Evolutionary conservation across 2,888 invertebrate genomes (phyloP).

Genomic region (Amphipyra tragopoginis): DNA sequence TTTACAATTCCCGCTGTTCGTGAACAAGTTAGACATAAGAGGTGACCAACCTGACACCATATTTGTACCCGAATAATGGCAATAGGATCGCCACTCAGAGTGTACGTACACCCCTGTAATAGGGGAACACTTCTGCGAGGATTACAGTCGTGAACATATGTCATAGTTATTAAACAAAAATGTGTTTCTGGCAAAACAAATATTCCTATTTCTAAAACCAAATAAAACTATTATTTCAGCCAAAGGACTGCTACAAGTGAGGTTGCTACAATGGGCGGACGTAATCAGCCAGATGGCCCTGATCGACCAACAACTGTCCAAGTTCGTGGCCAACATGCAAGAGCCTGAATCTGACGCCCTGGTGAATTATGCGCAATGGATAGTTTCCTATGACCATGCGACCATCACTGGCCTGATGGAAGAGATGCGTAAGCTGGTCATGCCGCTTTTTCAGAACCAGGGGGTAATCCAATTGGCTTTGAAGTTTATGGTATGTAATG

Average conservation of each 20-base stretch:
- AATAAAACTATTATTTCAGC: constrained; percentile 26
- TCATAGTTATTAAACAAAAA: too few relatives aligned
- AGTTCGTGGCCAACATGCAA: constrained; percentile 14
- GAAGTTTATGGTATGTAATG: constrained; percentile 32
- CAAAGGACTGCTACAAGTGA: constrained; percentile 41
- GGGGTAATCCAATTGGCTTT: constrained; percentile 37
- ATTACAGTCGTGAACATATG: too few relatives aligned
- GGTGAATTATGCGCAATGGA: constrained; percentile 41
- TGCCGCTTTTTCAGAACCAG: constrained; percentile 45
- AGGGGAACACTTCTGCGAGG: too few relatives aligned
- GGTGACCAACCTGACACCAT: too few relatives aligned
- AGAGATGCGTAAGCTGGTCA: constrained; percentile 40
- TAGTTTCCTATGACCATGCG: constrained; percentile 48
- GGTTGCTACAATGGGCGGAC: constrained; percentile 51
- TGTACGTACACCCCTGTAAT: too few relatives aligned
- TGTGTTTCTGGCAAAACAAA: too few relatives aligned
- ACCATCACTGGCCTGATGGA: constrained; percentile 40
- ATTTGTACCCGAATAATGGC: too few relatives aligned
- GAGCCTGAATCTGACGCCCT: constrained; percentile 21
- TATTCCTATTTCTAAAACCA: too few relatives aligned
- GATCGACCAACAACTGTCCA: constrained; percentile 35
- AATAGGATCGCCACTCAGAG: too few relatives aligned
- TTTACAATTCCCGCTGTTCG: too few relatives aligned
- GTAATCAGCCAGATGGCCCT: constrained; percentile 33
- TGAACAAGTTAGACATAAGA: too few relatives aligned